Evolutionary conservation across 2,113 vertebrate genomes (phyloP), one percentile per base, ranked within the genome.

Genomic region (Clinocottus analis): DNA sequence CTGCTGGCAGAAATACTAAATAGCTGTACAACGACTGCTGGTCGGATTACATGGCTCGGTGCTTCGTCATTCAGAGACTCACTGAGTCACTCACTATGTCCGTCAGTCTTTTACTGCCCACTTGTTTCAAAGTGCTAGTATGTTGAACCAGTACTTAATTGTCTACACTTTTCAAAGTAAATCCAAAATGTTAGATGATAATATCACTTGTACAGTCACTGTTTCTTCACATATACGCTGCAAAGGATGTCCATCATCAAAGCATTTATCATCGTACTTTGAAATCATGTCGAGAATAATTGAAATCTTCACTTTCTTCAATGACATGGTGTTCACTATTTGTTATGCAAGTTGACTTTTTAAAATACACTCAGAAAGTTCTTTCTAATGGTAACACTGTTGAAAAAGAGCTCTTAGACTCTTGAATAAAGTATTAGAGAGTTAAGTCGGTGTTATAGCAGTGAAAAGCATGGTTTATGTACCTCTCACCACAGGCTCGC

Each of bases 401-500:
- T 83, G 10, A 41, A 60, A 12, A 7, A 14, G 23, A 19, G 51
- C 5, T n/a, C 5, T 29, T 47, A 51, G 12, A 4, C 27, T 35
- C 14, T 23, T 45, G 33, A 55, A 47, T 29, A 9, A 23, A 25
- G 16, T 47, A 35, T 59, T 62, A 37, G 21, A 11, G 49, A 53
- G 49, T 11, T 53, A 3, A 74, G 41, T 25, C 16, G 33, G 25
- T 33, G 17, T 41, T 27, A 47, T 39, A 59, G 4, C 9, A 51
- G 43, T 45, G 4, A 66, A 81, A 82, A 60, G 41, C 59, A 1
- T 64, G 59, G 77, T 49, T 66, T 7, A 58, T 84, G 72, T 92
- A 93, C 91, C 92, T 94, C 80, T 87, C 87, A 72, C 76, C 83
- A 82, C 84, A 60, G 76, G 14, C 61, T 68, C 47, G 23, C 74